Evolutionary conservation across 1,140 invertebrate species (phyloP), one percentile per base, ranked within the genome.

Genomic region (Aphaenogaster rudis): DNA sequence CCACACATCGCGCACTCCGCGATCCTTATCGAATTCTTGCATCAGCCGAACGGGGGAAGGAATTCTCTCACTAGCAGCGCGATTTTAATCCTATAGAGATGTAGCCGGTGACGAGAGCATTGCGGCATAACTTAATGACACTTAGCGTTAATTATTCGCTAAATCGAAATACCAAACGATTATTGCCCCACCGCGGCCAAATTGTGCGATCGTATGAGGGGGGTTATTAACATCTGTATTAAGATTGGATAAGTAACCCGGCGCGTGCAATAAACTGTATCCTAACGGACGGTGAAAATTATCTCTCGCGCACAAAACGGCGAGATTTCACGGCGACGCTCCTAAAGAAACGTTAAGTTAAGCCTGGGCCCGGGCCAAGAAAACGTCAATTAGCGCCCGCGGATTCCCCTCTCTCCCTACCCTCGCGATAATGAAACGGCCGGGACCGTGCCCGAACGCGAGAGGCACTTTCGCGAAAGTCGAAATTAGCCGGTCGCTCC

Each of bases 11-110:
- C 59, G 88, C 80, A 79, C 88, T 74, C n/a, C 42, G 36, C 36
- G 85, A 90, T 91, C 59, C 80, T 91, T 91, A 91, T 91, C 89
- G 89, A 42, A 80, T 86, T 87, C 78, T 91, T 88, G 89, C 82
- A 81, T 85, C 84, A 85, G 80, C 45, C 39, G 45, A 50, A 17
- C 59, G 39, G 9, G 0, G 45, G 15, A 45, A 84, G 48, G 57
- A 71, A 63, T 86, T 86, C 66, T 82, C 77, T 59, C 54, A 50
- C 45, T 64, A 54, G 50, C 54, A 81, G 1, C 28, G 87, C 78
- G 89, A 91, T 79, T 90, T 90, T 88, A 91, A 91, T 90, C 89
- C 57, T 82, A 66, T 84, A 42, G 21, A 48, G 64, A 59, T 45
- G 64, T 54, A n/a, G 28, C 48, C 69, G 33, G 7, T 61, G 50